Evolutionary conservation across 1,140 invertebrate species (phyloP).

Genomic region (Apolygus lucorum): DNA sequence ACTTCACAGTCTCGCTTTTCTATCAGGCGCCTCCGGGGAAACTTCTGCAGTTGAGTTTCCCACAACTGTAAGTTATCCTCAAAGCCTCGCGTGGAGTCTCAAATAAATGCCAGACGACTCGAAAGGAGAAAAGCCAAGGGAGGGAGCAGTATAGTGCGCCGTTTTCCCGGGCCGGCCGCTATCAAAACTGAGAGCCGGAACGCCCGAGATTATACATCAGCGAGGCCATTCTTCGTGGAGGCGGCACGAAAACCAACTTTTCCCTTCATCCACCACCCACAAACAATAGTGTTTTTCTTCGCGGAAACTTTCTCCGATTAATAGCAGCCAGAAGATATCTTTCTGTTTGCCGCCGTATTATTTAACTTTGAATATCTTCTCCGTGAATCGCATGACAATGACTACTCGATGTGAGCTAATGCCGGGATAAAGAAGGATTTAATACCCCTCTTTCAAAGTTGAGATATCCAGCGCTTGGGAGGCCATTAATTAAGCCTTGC

Average conservation of each 20-base stretch:
- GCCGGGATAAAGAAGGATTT: slow-evolving; percentile 5
- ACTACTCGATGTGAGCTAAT: slow-evolving; percentile 9
- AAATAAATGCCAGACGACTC: too few relatives aligned
- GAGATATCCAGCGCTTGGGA: slow-evolving; percentile 15
- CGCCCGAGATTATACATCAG: not conserved
- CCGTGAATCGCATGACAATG: slow-evolving; percentile 15
- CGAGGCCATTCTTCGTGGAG: not conserved
- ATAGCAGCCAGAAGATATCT: not conserved
- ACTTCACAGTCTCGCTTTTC: too few relatives aligned
- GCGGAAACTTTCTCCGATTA: not conserved
- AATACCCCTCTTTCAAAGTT: slow-evolving; percentile 12
- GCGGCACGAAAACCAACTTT: not conserved
- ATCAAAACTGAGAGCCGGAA: too few relatives aligned
- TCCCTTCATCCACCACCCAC: not conserved
- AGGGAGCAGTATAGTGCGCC: too few relatives aligned
- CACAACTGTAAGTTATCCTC: too few relatives aligned
- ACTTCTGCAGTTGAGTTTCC: too few relatives aligned
- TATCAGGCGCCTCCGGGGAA: too few relatives aligned
- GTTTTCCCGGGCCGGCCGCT: too few relatives aligned
- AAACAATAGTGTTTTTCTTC: not conserved
- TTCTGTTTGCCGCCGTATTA: slow-evolving; percentile 1
- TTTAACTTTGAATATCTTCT: slow-evolving; percentile 3
- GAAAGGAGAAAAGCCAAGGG: too few relatives aligned
- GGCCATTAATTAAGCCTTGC: slow-evolving; percentile 20
- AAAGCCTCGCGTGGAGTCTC: too few relatives aligned